These are phyloP conservation scores for Tarsius wallacei DNA, from an alignment of 2,797 vertebrate species.

Conservation along the genomic window DNA sequence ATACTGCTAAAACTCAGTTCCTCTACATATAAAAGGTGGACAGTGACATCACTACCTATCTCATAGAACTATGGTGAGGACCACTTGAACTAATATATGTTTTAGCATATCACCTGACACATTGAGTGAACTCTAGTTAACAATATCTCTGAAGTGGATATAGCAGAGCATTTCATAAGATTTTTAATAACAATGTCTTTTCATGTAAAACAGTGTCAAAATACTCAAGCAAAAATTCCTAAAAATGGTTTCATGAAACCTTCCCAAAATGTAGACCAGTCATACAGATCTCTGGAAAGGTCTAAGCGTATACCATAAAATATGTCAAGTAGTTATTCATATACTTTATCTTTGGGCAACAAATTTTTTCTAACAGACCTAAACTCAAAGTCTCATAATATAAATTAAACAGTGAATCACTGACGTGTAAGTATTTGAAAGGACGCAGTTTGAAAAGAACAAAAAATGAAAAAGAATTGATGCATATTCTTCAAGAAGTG, in stretches of 20 bases:
- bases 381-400: background rate
- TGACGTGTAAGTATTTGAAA: background rate
- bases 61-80: background rate
- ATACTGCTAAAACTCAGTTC: background rate
- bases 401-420: background rate
- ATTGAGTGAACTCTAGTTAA: background rate
- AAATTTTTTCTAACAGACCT: background rate
- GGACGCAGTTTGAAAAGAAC: background rate
- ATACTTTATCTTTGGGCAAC: background rate
- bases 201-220: background rate
- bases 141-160: background rate
- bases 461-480: background rate
- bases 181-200: background rate
- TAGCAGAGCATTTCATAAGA: background rate
- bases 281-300: background rate
- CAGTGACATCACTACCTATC: background rate
- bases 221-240: slow-evolving; percentile 20
- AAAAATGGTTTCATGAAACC: background rate
- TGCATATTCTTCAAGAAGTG: background rate
- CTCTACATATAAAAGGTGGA: background rate
- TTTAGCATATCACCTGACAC: background rate
- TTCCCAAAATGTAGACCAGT: background rate
- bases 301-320: background rate
- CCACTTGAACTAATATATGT: background rate
- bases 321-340: background rate